Evolutionary conservation across 2,888 invertebrate genomes (phyloP).

Genomic region (Drosophila neutralis): DNA sequence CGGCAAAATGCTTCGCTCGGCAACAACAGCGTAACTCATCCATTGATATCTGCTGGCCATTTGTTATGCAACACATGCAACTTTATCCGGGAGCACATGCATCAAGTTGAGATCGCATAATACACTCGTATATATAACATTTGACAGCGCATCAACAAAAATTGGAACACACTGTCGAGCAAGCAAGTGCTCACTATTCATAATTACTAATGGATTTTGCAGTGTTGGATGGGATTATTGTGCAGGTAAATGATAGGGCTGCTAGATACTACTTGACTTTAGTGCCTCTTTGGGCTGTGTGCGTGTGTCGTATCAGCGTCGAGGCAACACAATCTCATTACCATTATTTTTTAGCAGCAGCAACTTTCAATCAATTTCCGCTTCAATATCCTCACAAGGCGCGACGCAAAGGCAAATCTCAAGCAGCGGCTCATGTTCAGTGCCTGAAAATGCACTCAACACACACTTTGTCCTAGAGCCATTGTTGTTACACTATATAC

Average conservation of each 20-base stretch:
- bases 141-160: constrained; percentile 52
- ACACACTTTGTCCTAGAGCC: constrained; percentile 29
- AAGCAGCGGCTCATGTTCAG: constrained; percentile 49
- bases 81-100: constrained; percentile 32
- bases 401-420: constrained; percentile 49
- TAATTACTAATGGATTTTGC: constrained; percentile 25
- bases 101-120: constrained; percentile 57
- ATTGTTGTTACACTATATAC: constrained; percentile 27
- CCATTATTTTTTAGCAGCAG: constrained; percentile 66
- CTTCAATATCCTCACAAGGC: constrained; percentile 69
- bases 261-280: constrained; percentile 8
- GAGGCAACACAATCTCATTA: constrained; percentile 73
- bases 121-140: constrained; percentile 60
- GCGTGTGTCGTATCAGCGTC: constrained; percentile 26
- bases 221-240: constrained; percentile 4
- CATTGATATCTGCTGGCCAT: constrained; percentile 64
- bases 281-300: constrained; percentile 11
- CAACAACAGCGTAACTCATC: constrained; percentile 32
- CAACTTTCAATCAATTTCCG: constrained; percentile 79
- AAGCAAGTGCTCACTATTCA: constrained; percentile 34
- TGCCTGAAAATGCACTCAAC: constrained; percentile 54
- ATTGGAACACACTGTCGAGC: neutral
- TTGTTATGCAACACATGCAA: constrained; percentile 47
- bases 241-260: constrained; percentile 36
- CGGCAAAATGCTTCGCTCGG: constrained; percentile 11